Evolutionary conservation across 2,888 invertebrate species (phyloP).

Genomic region (Drosophila pseudotalamancana): DNA sequence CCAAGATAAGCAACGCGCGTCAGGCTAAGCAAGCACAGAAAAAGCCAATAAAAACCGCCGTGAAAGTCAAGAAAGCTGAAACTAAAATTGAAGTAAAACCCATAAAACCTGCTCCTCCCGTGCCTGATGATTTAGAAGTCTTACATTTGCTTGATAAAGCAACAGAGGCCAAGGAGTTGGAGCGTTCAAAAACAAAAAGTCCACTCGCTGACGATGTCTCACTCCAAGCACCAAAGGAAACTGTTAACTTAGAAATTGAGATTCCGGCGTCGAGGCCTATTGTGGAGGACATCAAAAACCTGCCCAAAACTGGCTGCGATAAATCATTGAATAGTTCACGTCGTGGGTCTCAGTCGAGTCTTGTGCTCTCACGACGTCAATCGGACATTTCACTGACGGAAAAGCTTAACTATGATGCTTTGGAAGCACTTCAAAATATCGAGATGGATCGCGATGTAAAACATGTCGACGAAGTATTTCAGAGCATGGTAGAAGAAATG

Average conservation of each 20-base stretch:
- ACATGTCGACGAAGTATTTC: conserved; percentile 74
- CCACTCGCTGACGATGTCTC: conserved; percentile 42
- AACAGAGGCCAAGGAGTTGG: conserved; percentile 57
- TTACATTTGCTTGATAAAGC: conserved; percentile 64
- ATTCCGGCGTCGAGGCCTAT: conserved; percentile 16
- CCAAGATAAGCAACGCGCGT: conserved; percentile 57
- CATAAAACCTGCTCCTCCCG: conserved; percentile 56
- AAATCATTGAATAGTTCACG: conserved; percentile 76
- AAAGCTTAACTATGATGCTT: conserved; percentile 63
- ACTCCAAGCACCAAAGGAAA: not conserved
- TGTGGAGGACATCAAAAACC: conserved; percentile 78
- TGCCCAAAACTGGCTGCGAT: conserved; percentile 81
- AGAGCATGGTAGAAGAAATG: conserved; percentile 70
- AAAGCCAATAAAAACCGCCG: not conserved
- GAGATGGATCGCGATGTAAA: conserved; percentile 37
- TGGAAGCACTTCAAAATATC: conserved; percentile 42
- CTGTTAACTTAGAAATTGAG: conserved; percentile 3
- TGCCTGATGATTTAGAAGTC: conserved; percentile 66
- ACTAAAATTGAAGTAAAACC: conserved; percentile 24
- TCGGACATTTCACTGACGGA: conserved; percentile 72
- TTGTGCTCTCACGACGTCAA: conserved; percentile 60
- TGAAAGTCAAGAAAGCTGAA: conserved; percentile 8
- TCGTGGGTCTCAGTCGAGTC: conserved; percentile 73
- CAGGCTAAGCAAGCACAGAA: conserved; percentile 51
- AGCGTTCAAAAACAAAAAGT: conserved; percentile 66